Base-by-base conservation (phyloP, 2,113 vertebrate species). In the Chamaea fasciata region DNA sequence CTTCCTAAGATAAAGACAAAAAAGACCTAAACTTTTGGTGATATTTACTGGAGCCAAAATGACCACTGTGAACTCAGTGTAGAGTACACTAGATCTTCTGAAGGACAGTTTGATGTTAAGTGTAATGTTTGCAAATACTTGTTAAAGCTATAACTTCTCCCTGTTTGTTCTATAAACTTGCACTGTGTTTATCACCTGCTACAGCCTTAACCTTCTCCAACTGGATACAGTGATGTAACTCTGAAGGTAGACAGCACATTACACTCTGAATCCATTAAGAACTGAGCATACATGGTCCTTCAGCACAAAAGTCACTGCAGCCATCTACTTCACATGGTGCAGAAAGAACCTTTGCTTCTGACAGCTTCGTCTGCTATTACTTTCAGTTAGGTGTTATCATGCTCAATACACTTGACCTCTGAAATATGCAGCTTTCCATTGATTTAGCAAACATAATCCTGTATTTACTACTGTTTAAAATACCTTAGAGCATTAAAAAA, bases 181-280 rank as follows among this genome's bases (percentile, higher is more conserved):
- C 63, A 37, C 35, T 28, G 6, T 21, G 17, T 56, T 10, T 22
- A 41, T 41, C 39, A 76, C 23, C 44, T 87, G 63, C 31, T 76
- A 62, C 13, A 65, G 42, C 41, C 35, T 73, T 53, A 27, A 57
- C 14, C 35, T 76, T 79, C 31, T 59, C n/a, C 74, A 95, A 1
- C 7, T 30, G 11, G n/a, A 60, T 31, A 53, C 7, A 20, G 30
- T 68, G 24, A 89, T 60, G 17, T 15, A 74, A 42, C 35, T 83
- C 39, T 0, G 0, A 7, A 65, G 10, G n/a, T 4, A 86, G 39
- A 47, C 9, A 70, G 41, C 14, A 49, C 12, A 44, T 83, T 19
- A 52, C 21, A 46, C 68, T 39, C 13, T 39, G 50, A 75, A 81
- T 46, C 31, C 49, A 42, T 55, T 31, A 49, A 62, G 3, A 83